A percentile compares a stretch with the other conserved stretches of the same genome.
These are phyloP conservation scores for Xylocopa sonorina DNA, from an alignment of 1,140 invertebrate species.

Conservation along the genomic window DNA sequence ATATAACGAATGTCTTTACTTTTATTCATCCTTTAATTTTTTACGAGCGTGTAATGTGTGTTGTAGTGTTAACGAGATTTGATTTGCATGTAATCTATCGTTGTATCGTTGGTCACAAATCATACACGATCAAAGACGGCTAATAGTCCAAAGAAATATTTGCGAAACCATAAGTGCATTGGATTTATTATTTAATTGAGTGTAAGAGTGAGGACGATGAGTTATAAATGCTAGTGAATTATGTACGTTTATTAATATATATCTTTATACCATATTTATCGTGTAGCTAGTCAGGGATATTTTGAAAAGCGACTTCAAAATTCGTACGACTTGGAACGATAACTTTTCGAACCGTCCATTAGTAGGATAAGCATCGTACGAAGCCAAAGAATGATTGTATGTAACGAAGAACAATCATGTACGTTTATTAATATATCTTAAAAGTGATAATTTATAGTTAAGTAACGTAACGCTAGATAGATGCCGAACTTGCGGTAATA, in stretches of 20 bases:
- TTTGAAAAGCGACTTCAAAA: not conserved
- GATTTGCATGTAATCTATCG: conserved; percentile 6
- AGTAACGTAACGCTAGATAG: not conserved
- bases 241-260: not conserved
- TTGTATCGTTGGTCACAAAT: conserved; percentile 2
- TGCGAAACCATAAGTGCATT: conserved; percentile 25
- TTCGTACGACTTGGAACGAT: not conserved
- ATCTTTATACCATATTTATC: too few relatives aligned
- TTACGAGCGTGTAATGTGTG: not conserved
- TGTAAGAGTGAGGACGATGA: not conserved
- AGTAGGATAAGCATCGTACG: not conserved
- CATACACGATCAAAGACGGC: conserved; percentile 58
- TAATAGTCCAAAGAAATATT: conserved; percentile 68
- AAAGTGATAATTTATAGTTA: not conserved
- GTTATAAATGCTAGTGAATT: too few relatives aligned
- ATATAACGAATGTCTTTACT: too few relatives aligned
- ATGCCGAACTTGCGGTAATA: not conserved
- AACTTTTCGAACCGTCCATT: conserved; percentile 18
- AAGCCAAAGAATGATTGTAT: conserved; percentile 28
- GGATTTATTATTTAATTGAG: not conserved
- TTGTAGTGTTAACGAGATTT: not conserved
- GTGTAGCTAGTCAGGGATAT: conserved; percentile 52
- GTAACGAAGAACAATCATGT: too few relatives aligned
- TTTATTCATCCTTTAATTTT: too few relatives aligned
- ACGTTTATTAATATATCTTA: too few relatives aligned